Evolutionary conservation across 2,113 vertebrate genomes (phyloP).

Genomic region (Barbus barbus): DNA sequence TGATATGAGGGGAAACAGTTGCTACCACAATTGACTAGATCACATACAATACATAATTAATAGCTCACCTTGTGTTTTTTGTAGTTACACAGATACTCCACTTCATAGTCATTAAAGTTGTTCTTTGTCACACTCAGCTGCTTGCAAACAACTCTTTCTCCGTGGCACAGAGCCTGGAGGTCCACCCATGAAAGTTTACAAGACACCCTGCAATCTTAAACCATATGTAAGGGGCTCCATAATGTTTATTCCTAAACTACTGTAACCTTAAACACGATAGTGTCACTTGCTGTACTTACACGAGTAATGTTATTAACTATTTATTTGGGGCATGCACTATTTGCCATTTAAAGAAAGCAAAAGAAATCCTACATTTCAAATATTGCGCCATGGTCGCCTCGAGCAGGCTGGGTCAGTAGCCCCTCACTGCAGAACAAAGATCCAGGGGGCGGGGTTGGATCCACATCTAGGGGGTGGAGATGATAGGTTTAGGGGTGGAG

Average conservation of each 20-base stretch:
- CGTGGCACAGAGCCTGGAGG: slow-evolving; percentile 78
- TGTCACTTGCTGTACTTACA: background rate
- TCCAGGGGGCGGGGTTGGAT: no score
- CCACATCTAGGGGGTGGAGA: no score
- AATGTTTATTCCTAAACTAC: background rate
- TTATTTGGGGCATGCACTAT: background rate
- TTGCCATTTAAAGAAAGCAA: background rate
- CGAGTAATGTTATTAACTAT: background rate
- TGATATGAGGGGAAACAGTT: background rate
- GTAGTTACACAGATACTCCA: slow-evolving; percentile 89
- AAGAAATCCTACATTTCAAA: slow-evolving; percentile 71
- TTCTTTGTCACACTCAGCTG: slow-evolving; percentile 75
- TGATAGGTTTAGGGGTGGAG: no score
- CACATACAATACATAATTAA: background rate
- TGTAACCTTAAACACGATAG: background rate
- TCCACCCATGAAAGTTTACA: slow-evolving; percentile 78
- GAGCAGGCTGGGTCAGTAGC: slow-evolving; percentile 53
- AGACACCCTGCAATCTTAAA: slow-evolving; percentile 74
- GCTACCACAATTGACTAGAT: background rate
- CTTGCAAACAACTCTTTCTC: slow-evolving; percentile 74
- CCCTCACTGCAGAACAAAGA: no score
- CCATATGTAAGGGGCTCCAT: background rate
- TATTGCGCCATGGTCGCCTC: slow-evolving; percentile 72
- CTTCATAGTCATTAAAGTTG: slow-evolving; percentile 83
- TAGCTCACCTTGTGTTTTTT: slow-evolving; percentile 76